These are phyloP conservation scores for Amblyjoppa proteus DNA, from an alignment of 2,888 invertebrate species.

Conservation along the genomic window DNA sequence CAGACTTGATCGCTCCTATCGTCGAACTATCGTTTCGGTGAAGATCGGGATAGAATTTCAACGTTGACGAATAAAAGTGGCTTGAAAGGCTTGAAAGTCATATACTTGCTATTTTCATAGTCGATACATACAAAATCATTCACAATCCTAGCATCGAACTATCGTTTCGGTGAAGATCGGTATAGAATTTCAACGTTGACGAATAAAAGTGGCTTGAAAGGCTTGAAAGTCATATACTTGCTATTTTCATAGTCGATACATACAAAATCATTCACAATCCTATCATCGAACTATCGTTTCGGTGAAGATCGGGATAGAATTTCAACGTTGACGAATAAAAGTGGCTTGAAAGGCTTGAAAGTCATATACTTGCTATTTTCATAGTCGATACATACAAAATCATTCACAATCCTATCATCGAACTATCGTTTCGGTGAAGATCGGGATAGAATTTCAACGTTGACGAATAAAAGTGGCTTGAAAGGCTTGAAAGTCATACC, in stretches of 20 bases:
- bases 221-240: not conserved
- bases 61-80: not conserved
- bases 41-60: not conserved
- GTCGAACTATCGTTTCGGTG: not conserved
- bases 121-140: not conserved
- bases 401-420: not conserved
- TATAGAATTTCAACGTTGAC: not conserved
- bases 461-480: no score
- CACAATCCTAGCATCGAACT: not conserved
- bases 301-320: not conserved
- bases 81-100: not conserved
- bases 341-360: not conserved
- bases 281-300: not conserved
- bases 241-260: not conserved
- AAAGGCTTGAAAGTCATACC: no score
- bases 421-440: not conserved
- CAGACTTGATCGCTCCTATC: not conserved
- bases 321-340: not conserved
- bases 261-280: not conserved
- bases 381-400: not conserved
- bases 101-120: not conserved
- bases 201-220: not conserved
- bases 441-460: not conserved
- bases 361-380: not conserved
- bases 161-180: not conserved